phyloP scores from a whole-genome alignment of 2,888 invertebrate genomes.

The Clusia tigrina region DNA sequence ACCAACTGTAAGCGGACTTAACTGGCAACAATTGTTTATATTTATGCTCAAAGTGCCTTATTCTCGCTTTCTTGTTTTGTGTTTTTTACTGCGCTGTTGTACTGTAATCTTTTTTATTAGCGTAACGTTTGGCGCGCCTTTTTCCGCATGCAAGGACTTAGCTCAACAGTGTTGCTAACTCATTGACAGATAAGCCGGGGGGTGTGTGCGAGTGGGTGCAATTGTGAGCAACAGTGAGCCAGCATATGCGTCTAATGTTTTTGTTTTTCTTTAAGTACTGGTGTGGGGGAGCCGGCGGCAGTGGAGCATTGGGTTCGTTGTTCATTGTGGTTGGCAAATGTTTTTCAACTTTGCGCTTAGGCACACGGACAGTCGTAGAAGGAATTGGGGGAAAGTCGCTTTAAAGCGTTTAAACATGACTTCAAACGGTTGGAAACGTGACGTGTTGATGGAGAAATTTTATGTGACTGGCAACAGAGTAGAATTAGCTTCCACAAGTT shows the following conservation, averaged over 20 bases:
- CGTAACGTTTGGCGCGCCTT: constrained; percentile 6
- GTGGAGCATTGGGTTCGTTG: too few species aligned
- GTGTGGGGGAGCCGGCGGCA: not conserved
- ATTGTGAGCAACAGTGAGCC: not conserved
- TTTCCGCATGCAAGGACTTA: not conserved
- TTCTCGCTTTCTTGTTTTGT: constrained; percentile 3
- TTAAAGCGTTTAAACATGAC: not conserved
- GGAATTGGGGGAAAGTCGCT: not conserved
- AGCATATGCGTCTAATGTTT: constrained; percentile 8
- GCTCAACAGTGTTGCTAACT: constrained; percentile 2
- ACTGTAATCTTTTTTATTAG: not conserved
- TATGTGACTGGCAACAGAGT: not conserved
- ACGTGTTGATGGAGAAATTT: not conserved
- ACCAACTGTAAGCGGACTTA: not conserved
- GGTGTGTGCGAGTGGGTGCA: too few species aligned
- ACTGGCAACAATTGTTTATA: constrained; percentile 25
- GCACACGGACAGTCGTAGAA: too few species aligned
- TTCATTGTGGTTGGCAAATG: not conserved
- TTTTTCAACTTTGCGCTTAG: not conserved
- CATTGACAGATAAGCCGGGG: constrained; percentile 3
- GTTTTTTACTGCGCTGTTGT: not conserved
- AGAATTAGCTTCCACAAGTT: not conserved
- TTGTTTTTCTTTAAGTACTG: not conserved
- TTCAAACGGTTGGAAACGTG: not conserved
- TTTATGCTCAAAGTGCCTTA: constrained; percentile 19